phyloP scores from a whole-genome alignment of 2,797 vertebrate species.

The Myotis findleyi region DNA sequence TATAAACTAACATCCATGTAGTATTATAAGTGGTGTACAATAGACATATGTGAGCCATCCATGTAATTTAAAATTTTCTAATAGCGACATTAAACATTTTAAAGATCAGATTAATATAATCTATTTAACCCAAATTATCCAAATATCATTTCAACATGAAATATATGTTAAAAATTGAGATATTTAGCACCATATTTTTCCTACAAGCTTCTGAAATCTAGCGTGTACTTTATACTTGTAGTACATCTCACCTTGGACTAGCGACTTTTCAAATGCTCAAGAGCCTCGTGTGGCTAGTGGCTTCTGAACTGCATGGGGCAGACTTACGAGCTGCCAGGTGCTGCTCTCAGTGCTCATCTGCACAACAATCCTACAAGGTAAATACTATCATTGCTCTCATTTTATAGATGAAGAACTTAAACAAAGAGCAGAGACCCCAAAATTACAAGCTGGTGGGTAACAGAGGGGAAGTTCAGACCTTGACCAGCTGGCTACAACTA shows the following conservation, averaged over 20 bases:
- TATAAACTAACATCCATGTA: background rate
- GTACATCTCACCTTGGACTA: background rate
- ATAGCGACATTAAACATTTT: background rate
- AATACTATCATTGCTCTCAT: constrained; percentile 20
- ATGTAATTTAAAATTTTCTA: background rate
- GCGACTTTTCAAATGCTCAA: background rate
- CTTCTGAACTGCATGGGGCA: background rate
- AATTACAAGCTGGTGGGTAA: background rate
- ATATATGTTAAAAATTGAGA: constrained; percentile 9
- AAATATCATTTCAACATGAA: constrained; percentile 33
- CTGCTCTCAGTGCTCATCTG: constrained; percentile 25
- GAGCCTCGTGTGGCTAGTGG: background rate
- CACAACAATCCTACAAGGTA: background rate
- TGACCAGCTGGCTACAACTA: constrained; percentile 13
- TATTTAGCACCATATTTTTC: constrained; percentile 5
- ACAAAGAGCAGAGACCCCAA: background rate
- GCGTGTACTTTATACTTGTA: background rate
- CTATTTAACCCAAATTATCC: background rate
- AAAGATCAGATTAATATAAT: background rate
- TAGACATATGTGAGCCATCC: background rate
- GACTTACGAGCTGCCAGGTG: background rate
- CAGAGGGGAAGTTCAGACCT: constrained; percentile 16
- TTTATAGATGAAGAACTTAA: constrained; percentile 34
- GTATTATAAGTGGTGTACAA: background rate
- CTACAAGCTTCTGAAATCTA: background rate